Conservation (phyloP, 2,888 invertebrate species). For the Eupeodes luniger region DNA sequence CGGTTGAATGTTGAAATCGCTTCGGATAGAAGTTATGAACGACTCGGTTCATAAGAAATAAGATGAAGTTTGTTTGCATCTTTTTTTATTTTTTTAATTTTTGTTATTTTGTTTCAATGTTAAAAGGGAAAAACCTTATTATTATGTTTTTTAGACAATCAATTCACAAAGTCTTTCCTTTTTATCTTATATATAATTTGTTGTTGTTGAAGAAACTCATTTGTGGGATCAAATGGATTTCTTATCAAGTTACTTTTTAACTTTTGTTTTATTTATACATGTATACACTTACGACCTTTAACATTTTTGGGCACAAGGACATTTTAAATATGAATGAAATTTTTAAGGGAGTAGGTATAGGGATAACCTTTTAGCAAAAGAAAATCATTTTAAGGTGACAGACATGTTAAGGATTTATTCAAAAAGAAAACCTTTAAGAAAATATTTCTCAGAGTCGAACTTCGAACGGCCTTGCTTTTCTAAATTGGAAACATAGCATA, state of each 20-base stretch:
- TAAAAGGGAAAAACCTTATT: constrained; percentile 59
- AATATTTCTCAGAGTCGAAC: too few relatives aligned
- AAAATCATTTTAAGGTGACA: too few relatives aligned
- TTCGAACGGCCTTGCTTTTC: too few relatives aligned
- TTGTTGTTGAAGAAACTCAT: constrained; percentile 19
- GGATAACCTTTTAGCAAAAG: background rate
- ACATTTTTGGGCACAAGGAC: background rate
- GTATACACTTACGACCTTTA: background rate
- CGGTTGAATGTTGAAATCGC: constrained; percentile 44
- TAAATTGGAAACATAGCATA: too few relatives aligned
- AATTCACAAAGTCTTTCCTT: constrained; percentile 44
- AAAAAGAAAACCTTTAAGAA: too few relatives aligned
- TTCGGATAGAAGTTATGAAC: constrained; percentile 52
- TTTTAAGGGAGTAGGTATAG: background rate
- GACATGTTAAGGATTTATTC: too few relatives aligned
- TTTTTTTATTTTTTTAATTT: constrained; percentile 15
- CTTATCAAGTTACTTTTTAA: constrained; percentile 28
- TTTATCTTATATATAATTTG: background rate
- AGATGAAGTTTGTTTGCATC: constrained; percentile 63
- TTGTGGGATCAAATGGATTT: constrained; percentile 56
- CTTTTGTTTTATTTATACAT: constrained; percentile 1
- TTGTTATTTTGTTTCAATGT: constrained; percentile 31
- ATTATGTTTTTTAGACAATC: constrained; percentile 60
- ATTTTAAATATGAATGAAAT: background rate
- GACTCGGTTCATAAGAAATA: constrained; percentile 48